Percentiles rank a stretch among this genome's conserved stretches.
Conservation (phyloP, 2,797 vertebrate genomes). For the Martes flavigula region DNA sequence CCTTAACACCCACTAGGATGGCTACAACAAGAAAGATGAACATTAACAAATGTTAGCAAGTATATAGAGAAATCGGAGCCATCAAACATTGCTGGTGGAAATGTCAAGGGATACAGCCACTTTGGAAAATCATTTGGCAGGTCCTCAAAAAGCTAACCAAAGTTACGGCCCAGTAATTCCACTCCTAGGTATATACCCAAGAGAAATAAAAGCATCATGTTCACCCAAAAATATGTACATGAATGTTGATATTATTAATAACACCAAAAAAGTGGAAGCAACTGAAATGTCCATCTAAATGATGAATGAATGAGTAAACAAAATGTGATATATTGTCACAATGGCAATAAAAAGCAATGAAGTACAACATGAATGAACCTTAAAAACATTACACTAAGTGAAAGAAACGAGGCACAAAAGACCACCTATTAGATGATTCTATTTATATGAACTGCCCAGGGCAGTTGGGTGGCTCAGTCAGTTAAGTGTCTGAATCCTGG, state of each 20-base stretch:
- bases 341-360: neutral
- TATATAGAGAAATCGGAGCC: neutral
- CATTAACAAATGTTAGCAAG: neutral
- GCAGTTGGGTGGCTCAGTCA: neutral
- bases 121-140: neutral
- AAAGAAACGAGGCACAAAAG: neutral
- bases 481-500: neutral
- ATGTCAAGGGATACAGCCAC: neutral
- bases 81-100: neutral
- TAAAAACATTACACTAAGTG: neutral
- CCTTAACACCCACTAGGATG: too few species aligned
- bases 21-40: neutral
- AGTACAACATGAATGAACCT: neutral
- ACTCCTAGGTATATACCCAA: neutral
- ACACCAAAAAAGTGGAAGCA: neutral
- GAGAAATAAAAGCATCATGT: neutral
- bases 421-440: neutral
- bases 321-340: neutral
- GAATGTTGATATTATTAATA: neutral
- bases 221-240: neutral
- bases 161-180: neutral
- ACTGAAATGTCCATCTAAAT: neutral
- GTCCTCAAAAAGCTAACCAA: neutral
- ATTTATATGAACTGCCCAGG: neutral
- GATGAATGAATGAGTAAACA: neutral